Evolutionary conservation across 2,888 invertebrate species (phyloP), one percentile per base, ranked within the genome.

Genomic region (Archips crataeganus): DNA sequence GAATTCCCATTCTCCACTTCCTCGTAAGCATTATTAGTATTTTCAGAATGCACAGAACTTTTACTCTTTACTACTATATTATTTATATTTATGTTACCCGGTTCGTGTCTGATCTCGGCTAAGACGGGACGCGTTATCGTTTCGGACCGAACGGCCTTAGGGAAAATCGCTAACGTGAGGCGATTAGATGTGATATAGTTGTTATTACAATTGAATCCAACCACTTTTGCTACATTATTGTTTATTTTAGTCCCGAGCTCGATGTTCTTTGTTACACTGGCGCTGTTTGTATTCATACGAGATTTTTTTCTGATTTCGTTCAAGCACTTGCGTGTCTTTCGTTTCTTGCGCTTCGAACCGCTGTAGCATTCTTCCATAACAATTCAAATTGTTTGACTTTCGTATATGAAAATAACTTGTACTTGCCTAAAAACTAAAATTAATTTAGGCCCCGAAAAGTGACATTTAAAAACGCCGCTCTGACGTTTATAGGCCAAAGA

Each of bases 271-370:
- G 57, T 57, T 10, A 32, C 57, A 45, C 39, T 64, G 63, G 72
- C 70, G 62, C n/a, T 68, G 39, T 65, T 54, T 51, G 65, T 75
- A 42, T 76, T 78, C 68, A 78, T 77, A 49, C 80, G 85, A 65
- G 85, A 86, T 75, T 86, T 85, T 79, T 88, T 92, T 78, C 90
- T 86, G 62, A 93, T 80, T 84, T 93, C 90, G 76, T 93, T 85
- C 5, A 92, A 82, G 76, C 84, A 87, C 80, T 86, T 92, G 36
- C 92, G 86, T 36, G 91, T 91, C 86, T 84, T 90, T 60, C 87
- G 81, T 84, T 89, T 92, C 77, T 92, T 92, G 57, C 86, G 85
- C 80, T 87, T 90, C 61, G 79, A 77, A 23, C 75, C 78, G 76
- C 77, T 77, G 65, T 75, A 51, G 72, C 80, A 67, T n/a, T 83